Conservation (phyloP, 1,140 invertebrate species). For the Pseudachorutes palmiensis region DNA sequence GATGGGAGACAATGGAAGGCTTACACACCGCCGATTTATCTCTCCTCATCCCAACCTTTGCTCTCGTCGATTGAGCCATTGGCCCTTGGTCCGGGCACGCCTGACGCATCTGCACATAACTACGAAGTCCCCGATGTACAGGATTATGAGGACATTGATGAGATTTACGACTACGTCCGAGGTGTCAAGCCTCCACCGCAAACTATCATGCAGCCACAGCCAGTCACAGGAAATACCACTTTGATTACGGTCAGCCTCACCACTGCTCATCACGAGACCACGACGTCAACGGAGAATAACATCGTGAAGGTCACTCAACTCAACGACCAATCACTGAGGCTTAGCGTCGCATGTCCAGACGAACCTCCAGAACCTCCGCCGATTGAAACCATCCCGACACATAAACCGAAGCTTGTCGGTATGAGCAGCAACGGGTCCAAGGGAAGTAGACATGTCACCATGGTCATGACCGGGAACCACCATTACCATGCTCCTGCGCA, state of each 20-base stretch:
- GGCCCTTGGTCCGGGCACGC: conserved; percentile 13
- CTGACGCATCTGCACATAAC: conserved; percentile 7
- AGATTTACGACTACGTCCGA: conserved; percentile 90
- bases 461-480: conserved; percentile 7
- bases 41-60: conserved; percentile 32
- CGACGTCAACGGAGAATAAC: conserved; percentile 39
- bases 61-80: conserved; percentile 8
- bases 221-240: conserved; percentile 22
- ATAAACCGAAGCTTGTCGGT: conserved; percentile 50
- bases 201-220: conserved; percentile 44
- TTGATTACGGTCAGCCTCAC: not conserved
- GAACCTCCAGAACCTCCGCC: conserved; percentile 73
- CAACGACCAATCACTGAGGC: too few relatives aligned
- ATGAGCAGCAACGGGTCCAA: conserved; percentile 2
- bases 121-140: conserved; percentile 46
- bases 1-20: conserved; percentile 39
- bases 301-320: not conserved
- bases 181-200: conserved; percentile 79
- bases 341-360: too few relatives aligned
- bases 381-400: conserved; percentile 76
- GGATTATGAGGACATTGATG: conserved; percentile 92
- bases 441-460: not conserved
- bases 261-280: not conserved
- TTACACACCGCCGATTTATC: conserved; percentile 34
- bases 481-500: conserved; percentile 10